phyloP scores from a whole-genome alignment of 2,113 vertebrate species.

The Nothocercus nigrocapillus region DNA sequence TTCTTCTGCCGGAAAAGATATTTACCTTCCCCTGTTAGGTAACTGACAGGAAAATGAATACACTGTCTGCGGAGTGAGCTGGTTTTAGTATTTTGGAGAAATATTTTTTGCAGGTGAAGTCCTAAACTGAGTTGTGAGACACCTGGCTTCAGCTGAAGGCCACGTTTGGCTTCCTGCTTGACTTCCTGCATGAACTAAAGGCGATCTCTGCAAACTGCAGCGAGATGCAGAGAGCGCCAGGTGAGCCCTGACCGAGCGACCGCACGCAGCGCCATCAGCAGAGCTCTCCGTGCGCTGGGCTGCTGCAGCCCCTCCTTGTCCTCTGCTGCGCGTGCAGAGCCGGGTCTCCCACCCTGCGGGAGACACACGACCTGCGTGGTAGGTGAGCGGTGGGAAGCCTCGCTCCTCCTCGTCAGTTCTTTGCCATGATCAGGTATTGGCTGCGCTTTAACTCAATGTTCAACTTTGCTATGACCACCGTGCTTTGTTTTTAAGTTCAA shows the following conservation, averaged over 20 bases:
- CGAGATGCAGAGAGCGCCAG: neutral
- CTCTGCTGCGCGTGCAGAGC: too few relatives aligned
- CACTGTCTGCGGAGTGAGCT: neutral
- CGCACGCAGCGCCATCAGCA: neutral
- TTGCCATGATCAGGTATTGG: neutral
- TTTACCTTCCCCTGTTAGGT: neutral
- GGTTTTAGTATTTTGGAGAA: neutral
- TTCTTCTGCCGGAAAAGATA: neutral
- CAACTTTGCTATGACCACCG: neutral
- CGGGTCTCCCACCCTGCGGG: too few relatives aligned
- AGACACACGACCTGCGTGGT: too few relatives aligned
- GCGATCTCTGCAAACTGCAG: neutral
- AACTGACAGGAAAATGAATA: neutral
- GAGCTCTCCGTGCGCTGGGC: neutral
- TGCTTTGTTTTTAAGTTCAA: neutral
- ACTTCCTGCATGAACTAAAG: neutral
- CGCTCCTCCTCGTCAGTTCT: neutral
- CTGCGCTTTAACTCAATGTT: neutral
- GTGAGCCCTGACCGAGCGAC: neutral
- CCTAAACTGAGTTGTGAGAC: neutral
- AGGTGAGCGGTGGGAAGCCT: neutral
- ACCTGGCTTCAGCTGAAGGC: neutral
- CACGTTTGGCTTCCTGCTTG: neutral
- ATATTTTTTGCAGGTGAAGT: neutral
- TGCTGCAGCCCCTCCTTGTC: neutral